Evolutionary conservation across 2,797 vertebrate genomes (phyloP), one percentile per base, ranked within the genome.

Genomic region (Astyanax mexicanus): DNA sequence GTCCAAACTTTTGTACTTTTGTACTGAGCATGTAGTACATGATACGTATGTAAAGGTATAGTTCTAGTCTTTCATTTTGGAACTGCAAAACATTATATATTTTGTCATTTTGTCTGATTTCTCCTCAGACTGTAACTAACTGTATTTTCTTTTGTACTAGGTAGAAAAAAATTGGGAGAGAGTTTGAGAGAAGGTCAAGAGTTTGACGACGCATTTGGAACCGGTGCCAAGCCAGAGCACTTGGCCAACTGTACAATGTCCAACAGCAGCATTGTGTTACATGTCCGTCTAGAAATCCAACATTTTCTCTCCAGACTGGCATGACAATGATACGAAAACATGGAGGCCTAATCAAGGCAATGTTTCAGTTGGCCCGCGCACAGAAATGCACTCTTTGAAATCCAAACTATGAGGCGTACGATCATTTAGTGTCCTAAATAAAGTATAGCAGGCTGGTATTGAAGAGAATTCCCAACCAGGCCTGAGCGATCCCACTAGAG

Each of bases 291-390:
- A 60, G 66, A 83, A 81, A 82, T 81, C 54, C 52, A 74, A 54
- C 66, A 76, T 80, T 79, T 81, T 73, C 75, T 55, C 60, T 69
- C 42, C 42, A 47, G 75, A 79, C 74, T 79, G 54, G 64, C 69
- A 84, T 73, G 54, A 78, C 66, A 81, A 67, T 74, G 68, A 80
- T 74, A 66, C 19, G 42, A 80, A 83, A 77, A 80, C 61, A 80
- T 25, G 40, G 45, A 80, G 74, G 40, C 57, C 74, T 81, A 81
- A 85, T 83, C 73, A 84, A 74, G 75, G 49, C 67, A 44, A 29
- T 82, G 73, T 85, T 83, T 70, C 73, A 65, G 17, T 85, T 87
- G 84, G 84, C 83, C 77, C 40, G 58, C 55, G 21, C 54, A 67
- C 52, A 77, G 74, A 78, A 84, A 70, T 64, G 62, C 73, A 78